Evolutionary conservation across 2,888 invertebrate species (phyloP), one percentile per base, ranked within the genome.

Genomic region (Papilio elwesi): DNA sequence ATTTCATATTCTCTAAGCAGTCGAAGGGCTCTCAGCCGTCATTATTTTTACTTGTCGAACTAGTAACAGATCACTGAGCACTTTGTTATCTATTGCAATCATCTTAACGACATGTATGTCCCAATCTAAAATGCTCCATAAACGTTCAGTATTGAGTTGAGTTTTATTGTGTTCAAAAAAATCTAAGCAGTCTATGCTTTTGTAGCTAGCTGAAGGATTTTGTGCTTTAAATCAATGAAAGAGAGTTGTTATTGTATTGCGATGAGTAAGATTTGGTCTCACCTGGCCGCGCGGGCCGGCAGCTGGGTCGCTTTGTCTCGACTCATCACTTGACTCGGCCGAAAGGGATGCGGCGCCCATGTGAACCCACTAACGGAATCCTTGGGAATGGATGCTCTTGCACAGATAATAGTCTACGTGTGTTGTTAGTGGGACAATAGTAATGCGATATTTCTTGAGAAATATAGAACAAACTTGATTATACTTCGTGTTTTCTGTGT

Each of bases 321-420:
- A 82, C 86, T 84, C 90, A 88, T 92, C 93, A 92, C 93, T 92
- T 92, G 93, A 91, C 92, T 91, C 90, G 85, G 81, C 83, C 87
- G 87, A 91, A 92, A 92, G 92, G 93, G 93, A 91, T 92, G 92
- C 87, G 85, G 80, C 83, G 81, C 84, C 85, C 89, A 87, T 91
- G 91, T 86, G 91, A 90, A 91, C 86, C 67, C 76, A 79, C 84
- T 86, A 88, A 90, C 91, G 89, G 90, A 84, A 87, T 87, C 89
- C 86, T 62, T 87, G 88, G 85, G 89, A 87, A 85, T 81, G 80
- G 82, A 84, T 86, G 87, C 87, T 84, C 85, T 82, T 81, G 83
- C 86, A 82, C 81, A 87, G 84, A 88, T 84, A 87, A 84, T 82
- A 76, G 76, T 74, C 74, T 75, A 78, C 78, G 76, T 78, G 75